Conservation (phyloP, 1,140 invertebrate genomes). For the Zaprionus taronus region DNA sequence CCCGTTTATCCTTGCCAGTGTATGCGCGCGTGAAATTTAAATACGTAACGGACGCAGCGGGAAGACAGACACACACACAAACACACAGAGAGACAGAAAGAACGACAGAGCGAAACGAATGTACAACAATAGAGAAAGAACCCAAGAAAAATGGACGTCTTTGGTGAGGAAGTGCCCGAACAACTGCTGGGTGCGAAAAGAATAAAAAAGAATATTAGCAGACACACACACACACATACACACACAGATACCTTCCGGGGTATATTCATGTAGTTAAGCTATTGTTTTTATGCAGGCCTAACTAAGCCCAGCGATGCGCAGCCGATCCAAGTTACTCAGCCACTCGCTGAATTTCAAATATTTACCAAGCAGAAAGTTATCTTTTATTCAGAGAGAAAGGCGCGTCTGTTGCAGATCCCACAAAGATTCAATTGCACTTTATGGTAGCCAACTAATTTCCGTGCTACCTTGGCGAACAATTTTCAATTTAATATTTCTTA, state of each 20-base stretch:
- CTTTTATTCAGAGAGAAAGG: background rate
- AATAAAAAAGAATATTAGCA: constrained; percentile 24
- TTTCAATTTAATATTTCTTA: constrained; percentile 73
- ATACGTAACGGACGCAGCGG: constrained; percentile 52
- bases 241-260: constrained; percentile 5
- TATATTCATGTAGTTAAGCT: constrained; percentile 38
- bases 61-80: constrained; percentile 4
- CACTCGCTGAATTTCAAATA: constrained; percentile 23
- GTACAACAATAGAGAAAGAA: constrained; percentile 51
- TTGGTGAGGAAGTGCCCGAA: constrained; percentile 54
- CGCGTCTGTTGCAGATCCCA: background rate
- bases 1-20: constrained; percentile 79
- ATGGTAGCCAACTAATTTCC: constrained; percentile 14
- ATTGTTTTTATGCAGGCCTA: constrained; percentile 47
- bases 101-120: constrained; percentile 21
- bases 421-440: constrained; percentile 14
- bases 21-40: constrained; percentile 81
- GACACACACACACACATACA: constrained; percentile 14
- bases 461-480: constrained; percentile 15
- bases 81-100: background rate
- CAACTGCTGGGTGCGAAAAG: constrained; percentile 51
- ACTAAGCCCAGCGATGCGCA: constrained; percentile 7
- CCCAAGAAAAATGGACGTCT: constrained; percentile 66
- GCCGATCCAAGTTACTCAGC: constrained; percentile 24
- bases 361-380: constrained; percentile 1